Percentiles rank a stretch among this genome's conserved stretches.
Conservation (phyloP, 2,113 vertebrate genomes). For the Nothoprocta pentlandii region DNA sequence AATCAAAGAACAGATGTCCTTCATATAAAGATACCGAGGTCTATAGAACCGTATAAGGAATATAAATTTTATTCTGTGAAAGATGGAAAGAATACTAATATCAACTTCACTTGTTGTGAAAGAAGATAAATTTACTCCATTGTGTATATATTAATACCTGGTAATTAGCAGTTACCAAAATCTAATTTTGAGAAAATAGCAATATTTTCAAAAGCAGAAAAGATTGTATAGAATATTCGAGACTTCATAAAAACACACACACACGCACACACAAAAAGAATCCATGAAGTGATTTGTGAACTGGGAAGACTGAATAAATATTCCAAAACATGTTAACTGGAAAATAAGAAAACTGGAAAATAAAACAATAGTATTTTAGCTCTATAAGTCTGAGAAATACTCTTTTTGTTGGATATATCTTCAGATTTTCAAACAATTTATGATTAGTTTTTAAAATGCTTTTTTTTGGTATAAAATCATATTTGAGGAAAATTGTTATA, state of each 20-base stretch:
- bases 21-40: background rate
- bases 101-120: background rate
- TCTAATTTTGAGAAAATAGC: background rate
- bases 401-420: background rate
- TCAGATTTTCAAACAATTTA: background rate
- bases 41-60: background rate
- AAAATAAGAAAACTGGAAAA: background rate
- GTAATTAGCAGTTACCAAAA: background rate
- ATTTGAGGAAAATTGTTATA: background rate
- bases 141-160: background rate
- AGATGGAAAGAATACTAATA: background rate
- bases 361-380: background rate
- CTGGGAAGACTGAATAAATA: background rate
- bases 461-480: background rate
- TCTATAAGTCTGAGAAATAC: background rate
- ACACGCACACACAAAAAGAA: background rate
- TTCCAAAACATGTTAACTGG: background rate
- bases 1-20: background rate
- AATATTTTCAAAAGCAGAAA: background rate
- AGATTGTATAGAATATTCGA: background rate
- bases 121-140: background rate
- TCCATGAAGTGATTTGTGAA: background rate
- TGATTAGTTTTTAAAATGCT: background rate
- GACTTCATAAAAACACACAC: too few species aligned
- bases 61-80: background rate